Conservation (phyloP, 2,888 invertebrate genomes). For the Disparrhopalites patrizii region DNA sequence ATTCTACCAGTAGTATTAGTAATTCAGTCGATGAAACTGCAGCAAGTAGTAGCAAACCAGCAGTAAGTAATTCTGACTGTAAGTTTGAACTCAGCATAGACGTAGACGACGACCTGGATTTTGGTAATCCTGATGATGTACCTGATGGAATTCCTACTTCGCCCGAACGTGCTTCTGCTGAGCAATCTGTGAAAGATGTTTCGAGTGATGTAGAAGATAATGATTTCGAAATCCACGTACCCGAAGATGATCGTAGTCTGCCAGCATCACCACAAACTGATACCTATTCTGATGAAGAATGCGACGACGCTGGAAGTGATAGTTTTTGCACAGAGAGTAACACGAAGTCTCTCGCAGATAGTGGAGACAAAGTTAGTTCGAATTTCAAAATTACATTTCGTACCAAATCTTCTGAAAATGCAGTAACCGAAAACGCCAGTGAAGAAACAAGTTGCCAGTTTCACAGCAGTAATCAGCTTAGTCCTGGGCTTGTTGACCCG, state of each 20-base stretch:
- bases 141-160: neutral
- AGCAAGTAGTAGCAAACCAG: neutral
- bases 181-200: too few relatives aligned
- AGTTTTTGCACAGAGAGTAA: neutral
- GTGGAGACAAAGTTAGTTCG: too few relatives aligned
- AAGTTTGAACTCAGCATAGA: slow-evolving; percentile 10
- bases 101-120: slow-evolving; percentile 14
- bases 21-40: neutral
- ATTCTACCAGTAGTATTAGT: neutral
- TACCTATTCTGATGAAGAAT: slow-evolving; percentile 15
- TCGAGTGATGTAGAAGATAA: too few relatives aligned
- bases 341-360: neutral
- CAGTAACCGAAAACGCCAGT: neutral
- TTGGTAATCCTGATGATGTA: slow-evolving; percentile 14
- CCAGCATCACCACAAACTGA: neutral
- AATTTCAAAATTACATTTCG: too few relatives aligned
- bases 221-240: too few relatives aligned
- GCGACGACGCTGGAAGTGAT: neutral
- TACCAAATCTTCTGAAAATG: too few relatives aligned
- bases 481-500: too few relatives aligned
- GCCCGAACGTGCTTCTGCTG: too few relatives aligned
- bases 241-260: too few relatives aligned
- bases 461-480: too few relatives aligned
- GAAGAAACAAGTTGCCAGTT: neutral
- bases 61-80: neutral